Conservation (phyloP, 2,797 vertebrate species). For the Sylvilagus floridanus region DNA sequence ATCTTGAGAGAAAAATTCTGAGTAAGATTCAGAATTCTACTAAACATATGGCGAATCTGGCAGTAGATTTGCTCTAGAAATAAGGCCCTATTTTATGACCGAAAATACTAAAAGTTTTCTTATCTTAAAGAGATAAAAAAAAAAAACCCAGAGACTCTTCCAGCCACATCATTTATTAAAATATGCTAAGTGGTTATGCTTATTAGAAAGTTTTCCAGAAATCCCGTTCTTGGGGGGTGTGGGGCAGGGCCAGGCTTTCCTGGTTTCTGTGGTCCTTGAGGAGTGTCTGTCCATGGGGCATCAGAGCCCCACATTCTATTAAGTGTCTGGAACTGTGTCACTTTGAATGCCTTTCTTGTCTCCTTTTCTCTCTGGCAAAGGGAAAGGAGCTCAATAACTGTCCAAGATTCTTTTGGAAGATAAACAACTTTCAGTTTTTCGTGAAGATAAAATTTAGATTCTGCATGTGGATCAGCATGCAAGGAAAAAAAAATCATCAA, state of each 20-base stretch:
- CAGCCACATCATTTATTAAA: slow-evolving; percentile 49
- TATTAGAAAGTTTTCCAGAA: slow-evolving; percentile 60
- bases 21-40: slow-evolving; percentile 52
- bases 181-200: slow-evolving; percentile 52
- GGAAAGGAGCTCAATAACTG: slow-evolving; percentile 48
- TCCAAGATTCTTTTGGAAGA: slow-evolving; percentile 73
- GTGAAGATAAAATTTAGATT: slow-evolving; percentile 15
- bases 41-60: slow-evolving; percentile 66
- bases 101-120: slow-evolving; percentile 75
- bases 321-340: slow-evolving; percentile 31
- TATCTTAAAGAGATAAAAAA: not conserved
- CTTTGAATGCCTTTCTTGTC: not conserved
- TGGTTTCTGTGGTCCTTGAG: not conserved
- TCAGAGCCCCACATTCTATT: not conserved
- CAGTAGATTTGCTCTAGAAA: slow-evolving; percentile 72
- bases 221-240: not conserved
- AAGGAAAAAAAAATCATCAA: not conserved
- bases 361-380: slow-evolving; percentile 58
- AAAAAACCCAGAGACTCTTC: slow-evolving; percentile 21
- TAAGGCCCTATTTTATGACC: slow-evolving; percentile 62
- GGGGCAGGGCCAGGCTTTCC: not conserved
- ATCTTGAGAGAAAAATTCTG: slow-evolving; percentile 77
- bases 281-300: not conserved
- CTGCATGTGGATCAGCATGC: not conserved
- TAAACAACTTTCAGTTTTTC: slow-evolving; percentile 71